These are phyloP conservation scores for Euphonia xanthogaster DNA, from an alignment of 2,797 vertebrate genomes.

Conservation along the genomic window DNA sequence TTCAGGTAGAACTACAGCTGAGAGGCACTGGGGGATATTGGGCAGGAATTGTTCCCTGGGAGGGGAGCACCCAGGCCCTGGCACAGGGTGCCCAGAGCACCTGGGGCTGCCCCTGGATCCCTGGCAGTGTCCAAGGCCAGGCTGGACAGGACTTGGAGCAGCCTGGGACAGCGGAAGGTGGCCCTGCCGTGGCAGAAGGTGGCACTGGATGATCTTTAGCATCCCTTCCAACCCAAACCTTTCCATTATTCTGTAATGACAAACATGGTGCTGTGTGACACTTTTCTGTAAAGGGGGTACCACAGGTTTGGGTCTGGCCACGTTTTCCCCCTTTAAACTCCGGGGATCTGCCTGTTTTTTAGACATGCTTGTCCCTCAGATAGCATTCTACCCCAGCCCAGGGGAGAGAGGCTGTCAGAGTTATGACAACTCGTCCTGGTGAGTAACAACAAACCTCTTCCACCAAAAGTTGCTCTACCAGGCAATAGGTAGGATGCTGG, in stretches of 20 bases:
- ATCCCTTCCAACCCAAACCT: background rate
- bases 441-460: slow-evolving; percentile 14
- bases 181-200: background rate
- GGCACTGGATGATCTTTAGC: fast-evolving
- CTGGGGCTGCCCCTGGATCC: too few relatives aligned
- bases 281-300: too few relatives aligned
- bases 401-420: slow-evolving; percentile 85
- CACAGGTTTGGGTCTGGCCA: fast-evolving
- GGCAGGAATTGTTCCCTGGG: too few relatives aligned
- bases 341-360: slow-evolving; percentile 80
- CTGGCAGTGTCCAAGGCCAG: too few relatives aligned
- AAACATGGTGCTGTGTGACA: background rate
- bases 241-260: background rate
- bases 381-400: slow-evolving; percentile 81
- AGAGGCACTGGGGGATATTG: background rate
- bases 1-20: background rate
- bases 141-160: too few relatives aligned
- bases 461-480: background rate
- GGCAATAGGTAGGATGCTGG: background rate
- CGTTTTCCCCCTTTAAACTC: slow-evolving; percentile 14
- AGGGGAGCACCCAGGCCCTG: too few relatives aligned
- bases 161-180: background rate
- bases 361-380: slow-evolving; percentile 82
- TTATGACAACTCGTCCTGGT: slow-evolving; percentile 86
- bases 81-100: too few relatives aligned